Conservation (phyloP, 2,888 invertebrate genomes). For the Venustoraphidia nigricollis region DNA sequence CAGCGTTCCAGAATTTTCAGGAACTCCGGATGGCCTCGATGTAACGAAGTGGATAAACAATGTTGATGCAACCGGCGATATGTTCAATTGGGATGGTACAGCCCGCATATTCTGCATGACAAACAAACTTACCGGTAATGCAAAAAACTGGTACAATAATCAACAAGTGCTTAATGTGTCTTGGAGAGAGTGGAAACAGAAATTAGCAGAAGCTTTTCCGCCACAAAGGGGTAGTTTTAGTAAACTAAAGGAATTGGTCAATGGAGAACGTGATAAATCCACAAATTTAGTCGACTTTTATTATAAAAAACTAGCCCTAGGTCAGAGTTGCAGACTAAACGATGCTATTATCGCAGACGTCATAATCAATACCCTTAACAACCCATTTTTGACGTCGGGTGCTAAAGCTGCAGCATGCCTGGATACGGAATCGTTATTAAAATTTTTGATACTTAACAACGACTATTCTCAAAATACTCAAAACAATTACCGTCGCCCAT, state of each 20-base stretch:
- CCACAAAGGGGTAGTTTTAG: neutral
- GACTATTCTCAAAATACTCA: too few species aligned
- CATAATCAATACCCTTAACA: neutral
- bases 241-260: constrained; percentile 1
- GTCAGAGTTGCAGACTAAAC: constrained; percentile 6
- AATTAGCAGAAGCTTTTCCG: too few species aligned
- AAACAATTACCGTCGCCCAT: too few species aligned
- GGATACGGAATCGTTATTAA: too few species aligned
- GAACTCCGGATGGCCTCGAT: neutral
- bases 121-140: constrained; percentile 3
- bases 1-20: neutral
- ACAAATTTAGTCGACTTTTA: constrained; percentile 6
- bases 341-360: constrained; percentile 4
- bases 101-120: constrained; percentile 4
- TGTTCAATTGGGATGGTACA: constrained; percentile 7
- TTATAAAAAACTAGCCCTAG: constrained; percentile 6
- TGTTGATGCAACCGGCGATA: constrained; percentile 5
- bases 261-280: neutral
- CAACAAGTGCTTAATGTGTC: constrained; percentile 1
- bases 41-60: constrained; percentile 4
- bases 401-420: too few species aligned
- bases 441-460: too few species aligned
- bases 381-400: too few species aligned
- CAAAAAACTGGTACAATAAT: constrained; percentile 6
- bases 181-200: too few species aligned